Evolutionary conservation across 92 coral and sea anemone species (phyloP), one percentile per base, ranked within the genome.

Genomic region (Galaxea fascicularis): DNA sequence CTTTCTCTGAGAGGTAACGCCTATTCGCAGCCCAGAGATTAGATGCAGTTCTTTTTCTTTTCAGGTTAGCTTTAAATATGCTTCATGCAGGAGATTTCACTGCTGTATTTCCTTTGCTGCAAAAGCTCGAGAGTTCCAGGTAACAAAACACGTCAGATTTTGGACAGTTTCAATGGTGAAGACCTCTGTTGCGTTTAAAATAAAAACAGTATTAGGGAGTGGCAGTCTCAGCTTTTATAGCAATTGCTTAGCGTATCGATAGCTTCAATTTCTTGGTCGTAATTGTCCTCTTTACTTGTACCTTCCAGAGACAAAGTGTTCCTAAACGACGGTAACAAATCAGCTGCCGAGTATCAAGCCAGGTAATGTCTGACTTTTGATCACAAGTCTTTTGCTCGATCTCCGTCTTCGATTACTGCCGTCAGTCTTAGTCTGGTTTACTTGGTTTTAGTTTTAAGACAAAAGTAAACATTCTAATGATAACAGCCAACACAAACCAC

Each of bases 31-130:
- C 2, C 41, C 6, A 35, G 3, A 35, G 41, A 35, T 35, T 6
- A 35, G 41, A 6, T 35, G 41, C 15, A 20, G 12, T 65, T 44
- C 13, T 13, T 58, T 17, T 82, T 14, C 24, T 12, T 35, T 49
- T 29, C 80, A 94, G 98, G 80, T 71, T 90, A 73, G 98, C 93
- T 22, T 71, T 94, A 41, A 93, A 87, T 64, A 71, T 94, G 94
- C 89, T 92, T 78, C 85, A 88, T 81, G 71, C 56, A 59, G 98
- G 93, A 59, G 79, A 87, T 16, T 89, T 80, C 67, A 63, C 93
- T 39, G 90, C 88, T 66, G 90, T 90, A 18, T 86, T 83, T 66
- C 64, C 90, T 46, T 14, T 92, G 26, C 56, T 94, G 35, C 82
- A 77, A 62, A 89, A 84, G 46, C 83, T 91, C 15, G 92, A 94